Conservation (phyloP, 2,797 vertebrate species). For the Acanthornis magna region DNA sequence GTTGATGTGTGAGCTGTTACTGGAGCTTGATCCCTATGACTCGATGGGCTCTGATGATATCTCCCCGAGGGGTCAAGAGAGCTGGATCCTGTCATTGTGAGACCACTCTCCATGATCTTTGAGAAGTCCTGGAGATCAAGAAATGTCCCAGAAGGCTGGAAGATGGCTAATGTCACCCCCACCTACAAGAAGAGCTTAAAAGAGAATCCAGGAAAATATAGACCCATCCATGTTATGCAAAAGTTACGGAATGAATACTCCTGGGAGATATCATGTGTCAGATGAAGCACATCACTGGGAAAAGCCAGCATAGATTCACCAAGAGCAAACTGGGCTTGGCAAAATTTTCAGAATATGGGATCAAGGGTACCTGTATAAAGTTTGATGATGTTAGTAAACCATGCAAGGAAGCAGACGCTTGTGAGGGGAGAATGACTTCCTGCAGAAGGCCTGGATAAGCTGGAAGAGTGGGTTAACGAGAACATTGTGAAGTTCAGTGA, state of each 20-base stretch:
- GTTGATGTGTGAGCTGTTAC: not conserved
- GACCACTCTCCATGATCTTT: not conserved
- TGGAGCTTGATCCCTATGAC: not conserved
- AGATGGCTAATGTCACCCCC: not conserved
- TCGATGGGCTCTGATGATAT: rapidly evolving
- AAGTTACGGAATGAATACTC: not conserved
- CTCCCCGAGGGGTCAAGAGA: rapidly evolving
- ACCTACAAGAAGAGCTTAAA: not conserved
- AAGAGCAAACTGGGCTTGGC: not conserved
- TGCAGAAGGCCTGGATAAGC: not conserved
- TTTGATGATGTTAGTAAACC: not conserved
- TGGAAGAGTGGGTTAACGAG: not conserved
- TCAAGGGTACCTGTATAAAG: not conserved
- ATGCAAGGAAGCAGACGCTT: no score
- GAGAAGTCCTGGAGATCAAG: not conserved
- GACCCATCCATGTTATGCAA: not conserved
- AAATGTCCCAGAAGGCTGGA: not conserved
- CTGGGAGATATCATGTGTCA: no score
- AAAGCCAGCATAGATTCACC: not conserved
- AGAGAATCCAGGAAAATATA: not conserved
- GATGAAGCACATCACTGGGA: not conserved
- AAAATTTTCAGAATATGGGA: not conserved
- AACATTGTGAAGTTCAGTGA: not conserved
- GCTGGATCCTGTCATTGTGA: not conserved
- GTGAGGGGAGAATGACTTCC: not conserved